These are phyloP conservation scores for Nothobranchius kuhntae DNA, from an alignment of 2,113 vertebrate genomes.

Conservation along the genomic window DNA sequence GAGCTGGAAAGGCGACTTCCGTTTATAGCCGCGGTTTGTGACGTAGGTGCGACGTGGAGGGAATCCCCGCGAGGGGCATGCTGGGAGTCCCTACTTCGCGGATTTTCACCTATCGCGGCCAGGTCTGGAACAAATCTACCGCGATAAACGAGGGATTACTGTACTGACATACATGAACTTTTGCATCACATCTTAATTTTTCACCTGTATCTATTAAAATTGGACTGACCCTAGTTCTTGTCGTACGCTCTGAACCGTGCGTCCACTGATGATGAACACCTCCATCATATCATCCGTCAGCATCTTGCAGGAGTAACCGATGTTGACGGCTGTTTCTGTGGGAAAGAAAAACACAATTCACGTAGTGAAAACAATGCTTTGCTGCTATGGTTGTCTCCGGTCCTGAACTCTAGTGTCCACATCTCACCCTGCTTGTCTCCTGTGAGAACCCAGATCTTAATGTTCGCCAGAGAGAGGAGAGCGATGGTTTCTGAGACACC, in stretches of 20 bases:
- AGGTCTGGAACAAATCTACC: too few relatives aligned
- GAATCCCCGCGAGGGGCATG: too few relatives aligned
- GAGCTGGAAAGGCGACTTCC: too few relatives aligned
- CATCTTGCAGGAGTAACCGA: constrained; percentile 97
- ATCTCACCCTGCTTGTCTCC: constrained; percentile 93
- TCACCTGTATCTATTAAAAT: background rate
- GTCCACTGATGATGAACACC: constrained; percentile 88
- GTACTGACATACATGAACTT: too few relatives aligned
- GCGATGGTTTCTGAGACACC: constrained; percentile 93
- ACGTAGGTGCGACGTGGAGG: too few relatives aligned
- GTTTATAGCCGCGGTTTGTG: too few relatives aligned
- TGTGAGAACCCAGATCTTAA: constrained; percentile 96
- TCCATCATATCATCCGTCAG: constrained; percentile 91
- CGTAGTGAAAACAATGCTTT: too few relatives aligned
- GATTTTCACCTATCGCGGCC: too few relatives aligned
- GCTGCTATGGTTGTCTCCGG: too few relatives aligned
- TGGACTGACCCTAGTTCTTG: constrained; percentile 88
- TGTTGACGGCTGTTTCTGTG: constrained; percentile 92
- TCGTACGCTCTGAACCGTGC: constrained; percentile 90
- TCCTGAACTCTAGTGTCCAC: background rate
- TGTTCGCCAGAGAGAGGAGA: constrained; percentile 89
- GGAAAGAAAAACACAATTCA: background rate
- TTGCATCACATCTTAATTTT: too few relatives aligned
- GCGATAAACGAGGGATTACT: too few relatives aligned
- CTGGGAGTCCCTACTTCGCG: too few relatives aligned